phyloP scores from a whole-genome alignment of 35 echinoderm and acorn worm species.

The Ophioderma brevispina region DNA sequence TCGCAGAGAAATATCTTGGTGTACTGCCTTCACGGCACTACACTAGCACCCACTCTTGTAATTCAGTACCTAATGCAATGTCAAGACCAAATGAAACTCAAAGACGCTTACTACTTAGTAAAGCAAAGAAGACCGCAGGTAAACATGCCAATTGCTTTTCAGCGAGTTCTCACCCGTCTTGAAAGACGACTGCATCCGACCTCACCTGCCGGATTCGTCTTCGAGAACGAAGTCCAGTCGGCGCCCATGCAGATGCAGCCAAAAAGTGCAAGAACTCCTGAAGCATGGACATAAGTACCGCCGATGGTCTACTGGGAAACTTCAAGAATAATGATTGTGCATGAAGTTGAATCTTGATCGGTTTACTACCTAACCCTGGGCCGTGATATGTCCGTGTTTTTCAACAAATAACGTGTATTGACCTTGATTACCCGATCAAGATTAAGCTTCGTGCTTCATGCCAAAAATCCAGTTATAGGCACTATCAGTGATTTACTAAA shows the following conservation, averaged over 20 bases:
- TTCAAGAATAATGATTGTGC: no score
- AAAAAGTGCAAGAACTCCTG: slow-evolving; percentile 23
- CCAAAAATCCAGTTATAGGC: no score
- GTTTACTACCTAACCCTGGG: no score
- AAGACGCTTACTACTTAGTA: slow-evolving; percentile 65
- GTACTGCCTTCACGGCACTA: slow-evolving; percentile 66
- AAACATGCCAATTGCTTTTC: slow-evolving; percentile 60
- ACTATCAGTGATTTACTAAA: no score
- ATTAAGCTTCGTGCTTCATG: no score
- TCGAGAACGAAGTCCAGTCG: slow-evolving; percentile 20
- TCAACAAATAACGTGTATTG: no score
- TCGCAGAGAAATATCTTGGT: slow-evolving; percentile 65
- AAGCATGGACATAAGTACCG: slow-evolving; percentile 70
- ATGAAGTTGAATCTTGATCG: no score
- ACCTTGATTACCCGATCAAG: no score
- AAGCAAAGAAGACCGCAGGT: slow-evolving; percentile 52
- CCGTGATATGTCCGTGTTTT: no score
- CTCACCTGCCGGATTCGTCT: slow-evolving; percentile 23
- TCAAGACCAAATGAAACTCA: slow-evolving; percentile 53
- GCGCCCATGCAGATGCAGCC: slow-evolving; percentile 7
- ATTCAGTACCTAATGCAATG: slow-evolving; percentile 91
- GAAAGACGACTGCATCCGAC: slow-evolving; percentile 66
- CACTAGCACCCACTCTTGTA: slow-evolving; percentile 60
- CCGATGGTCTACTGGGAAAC: no score
- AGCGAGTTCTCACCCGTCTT: slow-evolving; percentile 61